These are phyloP conservation scores for Bombus superbus DNA, from an alignment of 1,140 invertebrate species.

Conservation along the genomic window DNA sequence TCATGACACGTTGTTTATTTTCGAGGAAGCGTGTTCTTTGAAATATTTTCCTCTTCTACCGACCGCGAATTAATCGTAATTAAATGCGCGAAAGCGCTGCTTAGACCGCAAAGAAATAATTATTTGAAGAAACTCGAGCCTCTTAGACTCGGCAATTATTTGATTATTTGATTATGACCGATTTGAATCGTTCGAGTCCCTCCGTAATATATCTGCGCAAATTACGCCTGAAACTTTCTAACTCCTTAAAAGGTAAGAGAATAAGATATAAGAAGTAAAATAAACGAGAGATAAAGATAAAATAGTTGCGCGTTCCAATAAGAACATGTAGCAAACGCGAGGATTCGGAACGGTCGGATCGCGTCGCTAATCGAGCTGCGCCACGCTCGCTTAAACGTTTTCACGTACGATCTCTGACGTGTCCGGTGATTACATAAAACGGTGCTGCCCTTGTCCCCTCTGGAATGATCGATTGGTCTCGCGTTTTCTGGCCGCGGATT, in stretches of 20 bases:
- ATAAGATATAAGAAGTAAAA: neutral
- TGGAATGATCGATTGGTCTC: slow-evolving; percentile 55
- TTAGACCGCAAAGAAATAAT: too few relatives aligned
- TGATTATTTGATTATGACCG: too few relatives aligned
- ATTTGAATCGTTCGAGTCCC: too few relatives aligned
- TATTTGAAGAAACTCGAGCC: too few relatives aligned
- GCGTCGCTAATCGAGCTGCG: neutral
- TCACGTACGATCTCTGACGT: slow-evolving; percentile 42
- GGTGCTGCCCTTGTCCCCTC: slow-evolving; percentile 58
- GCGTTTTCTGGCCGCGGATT: slow-evolving; percentile 43
- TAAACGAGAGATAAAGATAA: neutral
- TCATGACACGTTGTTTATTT: neutral
- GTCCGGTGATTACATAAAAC: slow-evolving; percentile 55
- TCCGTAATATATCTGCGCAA: too few relatives aligned
- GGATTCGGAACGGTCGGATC: neutral
- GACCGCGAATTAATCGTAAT: too few relatives aligned
- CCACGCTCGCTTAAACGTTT: slow-evolving; percentile 27
- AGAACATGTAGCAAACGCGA: neutral
- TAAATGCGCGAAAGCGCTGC: too few relatives aligned
- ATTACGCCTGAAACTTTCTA: too few relatives aligned
- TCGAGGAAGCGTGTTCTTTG: neutral
- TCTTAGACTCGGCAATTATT: too few relatives aligned
- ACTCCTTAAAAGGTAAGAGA: too few relatives aligned
- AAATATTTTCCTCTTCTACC: too few relatives aligned
- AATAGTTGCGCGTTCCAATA: neutral